A percentile compares a stretch with the other conserved stretches of the same genome.
Evolutionary conservation across 2,113 vertebrate genomes (phyloP).

Genomic region (Phasianus colchicus): DNA sequence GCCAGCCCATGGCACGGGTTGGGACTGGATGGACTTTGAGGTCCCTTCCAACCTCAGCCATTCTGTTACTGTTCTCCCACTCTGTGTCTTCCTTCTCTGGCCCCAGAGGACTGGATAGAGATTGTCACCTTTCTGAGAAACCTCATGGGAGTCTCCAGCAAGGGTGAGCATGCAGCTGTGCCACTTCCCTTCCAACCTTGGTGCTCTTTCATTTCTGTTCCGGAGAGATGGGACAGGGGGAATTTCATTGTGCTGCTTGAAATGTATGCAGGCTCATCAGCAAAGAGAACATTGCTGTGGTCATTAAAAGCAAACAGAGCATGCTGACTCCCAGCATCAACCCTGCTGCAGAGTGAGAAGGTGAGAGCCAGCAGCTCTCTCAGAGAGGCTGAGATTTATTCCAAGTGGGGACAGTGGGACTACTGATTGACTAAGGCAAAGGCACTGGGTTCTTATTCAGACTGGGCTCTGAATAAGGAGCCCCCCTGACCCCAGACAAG

Average conservation of each 20-base stretch:
- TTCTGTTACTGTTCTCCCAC: neutral
- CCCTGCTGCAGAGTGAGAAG: neutral
- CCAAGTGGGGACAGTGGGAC: neutral
- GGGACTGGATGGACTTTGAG: too few species aligned
- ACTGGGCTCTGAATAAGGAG: neutral
- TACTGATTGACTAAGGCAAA: fast-evolving
- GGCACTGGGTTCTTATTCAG: neutral
- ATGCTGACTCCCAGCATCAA: neutral
- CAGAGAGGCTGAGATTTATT: neutral
- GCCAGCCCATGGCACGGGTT: too few species aligned
- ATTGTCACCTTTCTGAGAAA: neutral
- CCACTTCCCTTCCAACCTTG: neutral
- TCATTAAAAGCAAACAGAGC: conserved; percentile 6
- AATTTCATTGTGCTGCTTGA: neutral
- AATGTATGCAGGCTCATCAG: neutral
- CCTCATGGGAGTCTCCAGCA: fast-evolving
- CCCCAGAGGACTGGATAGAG: neutral
- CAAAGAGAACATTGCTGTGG: conserved; percentile 18
- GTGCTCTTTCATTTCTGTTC: neutral
- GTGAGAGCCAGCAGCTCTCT: neutral
- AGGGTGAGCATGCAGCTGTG: neutral
- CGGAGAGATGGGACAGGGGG: neutral
- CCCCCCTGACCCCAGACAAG: neutral
- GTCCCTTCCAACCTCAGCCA: too few species aligned
- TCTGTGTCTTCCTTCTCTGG: neutral